Conservation (phyloP, 2,113 vertebrate genomes). For the Otis tarda region DNA sequence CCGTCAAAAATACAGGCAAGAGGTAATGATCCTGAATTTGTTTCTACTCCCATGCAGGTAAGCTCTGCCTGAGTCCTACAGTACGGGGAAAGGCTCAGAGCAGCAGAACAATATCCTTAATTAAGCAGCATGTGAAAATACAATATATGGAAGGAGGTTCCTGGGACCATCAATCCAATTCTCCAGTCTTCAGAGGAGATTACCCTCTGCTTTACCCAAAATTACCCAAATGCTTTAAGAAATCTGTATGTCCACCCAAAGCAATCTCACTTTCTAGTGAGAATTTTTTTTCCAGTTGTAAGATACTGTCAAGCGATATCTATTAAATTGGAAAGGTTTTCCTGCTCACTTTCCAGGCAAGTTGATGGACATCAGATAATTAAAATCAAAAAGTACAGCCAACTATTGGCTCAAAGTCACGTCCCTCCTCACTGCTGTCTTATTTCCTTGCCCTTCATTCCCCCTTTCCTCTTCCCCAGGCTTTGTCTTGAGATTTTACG, state of each 20-base stretch:
- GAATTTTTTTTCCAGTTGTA: background rate
- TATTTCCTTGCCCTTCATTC: background rate
- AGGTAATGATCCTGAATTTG: background rate
- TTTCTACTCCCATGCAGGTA: background rate
- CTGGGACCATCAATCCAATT: background rate
- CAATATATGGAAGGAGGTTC: background rate
- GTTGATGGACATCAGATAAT: background rate
- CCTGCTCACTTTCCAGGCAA: background rate
- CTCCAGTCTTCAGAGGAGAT: background rate
- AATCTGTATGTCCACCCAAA: background rate
- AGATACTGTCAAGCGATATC: background rate
- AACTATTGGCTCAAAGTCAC: background rate
- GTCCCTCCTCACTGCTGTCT: background rate
- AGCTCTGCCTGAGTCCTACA: background rate
- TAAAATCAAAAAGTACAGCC: background rate
- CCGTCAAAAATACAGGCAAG: background rate
- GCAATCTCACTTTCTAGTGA: background rate
- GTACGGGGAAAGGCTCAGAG: background rate
- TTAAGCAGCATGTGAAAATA: background rate
- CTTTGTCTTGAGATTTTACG: background rate
- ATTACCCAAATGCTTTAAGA: background rate
- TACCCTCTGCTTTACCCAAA: too few relatives aligned
- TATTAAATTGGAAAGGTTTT: background rate
- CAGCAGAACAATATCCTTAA: background rate
- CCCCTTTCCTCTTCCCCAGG: background rate